Percentiles rank a stretch among this genome's conserved stretches.
These are phyloP conservation scores for Hirudo medicinalis DNA, from an alignment of 1,140 invertebrate genomes.

Conservation along the genomic window DNA sequence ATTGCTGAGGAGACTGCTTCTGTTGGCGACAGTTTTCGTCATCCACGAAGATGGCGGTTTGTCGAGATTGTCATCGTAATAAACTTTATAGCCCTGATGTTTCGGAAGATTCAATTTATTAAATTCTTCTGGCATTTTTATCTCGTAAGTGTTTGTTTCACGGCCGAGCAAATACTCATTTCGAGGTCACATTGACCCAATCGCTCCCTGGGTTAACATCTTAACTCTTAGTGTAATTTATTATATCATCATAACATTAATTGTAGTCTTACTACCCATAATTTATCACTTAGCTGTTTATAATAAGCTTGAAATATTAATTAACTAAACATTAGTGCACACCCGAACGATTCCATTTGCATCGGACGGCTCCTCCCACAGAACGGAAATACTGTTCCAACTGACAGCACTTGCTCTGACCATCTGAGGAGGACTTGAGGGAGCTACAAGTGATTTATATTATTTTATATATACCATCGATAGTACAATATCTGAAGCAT, in stretches of 20 bases:
- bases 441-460: conserved; percentile 1
- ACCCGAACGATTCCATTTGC: conserved; percentile 57
- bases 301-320: too few species aligned
- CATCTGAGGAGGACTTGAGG: conserved; percentile 56
- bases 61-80: conserved; percentile 55
- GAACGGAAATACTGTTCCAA: conserved; percentile 70
- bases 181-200: too few species aligned
- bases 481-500: too few species aligned
- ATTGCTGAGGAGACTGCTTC: conserved; percentile 66
- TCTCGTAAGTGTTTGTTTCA: not conserved
- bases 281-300: too few species aligned
- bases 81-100: conserved; percentile 73
- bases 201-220: too few species aligned
- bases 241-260: too few species aligned
- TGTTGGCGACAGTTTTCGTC: conserved; percentile 53
- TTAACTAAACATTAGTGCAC: too few species aligned
- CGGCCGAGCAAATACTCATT: too few species aligned
- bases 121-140: not conserved
- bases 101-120: not conserved
- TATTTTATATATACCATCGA: too few species aligned
- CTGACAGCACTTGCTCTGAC: conserved; percentile 71
- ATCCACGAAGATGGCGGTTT: conserved; percentile 43
- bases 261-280: too few species aligned
- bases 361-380: conserved; percentile 76
- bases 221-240: too few species aligned